Evolutionary conservation across 2,888 invertebrate genomes (phyloP), one percentile per base, ranked within the genome.

Genomic region (Helicoverpa assulta): DNA sequence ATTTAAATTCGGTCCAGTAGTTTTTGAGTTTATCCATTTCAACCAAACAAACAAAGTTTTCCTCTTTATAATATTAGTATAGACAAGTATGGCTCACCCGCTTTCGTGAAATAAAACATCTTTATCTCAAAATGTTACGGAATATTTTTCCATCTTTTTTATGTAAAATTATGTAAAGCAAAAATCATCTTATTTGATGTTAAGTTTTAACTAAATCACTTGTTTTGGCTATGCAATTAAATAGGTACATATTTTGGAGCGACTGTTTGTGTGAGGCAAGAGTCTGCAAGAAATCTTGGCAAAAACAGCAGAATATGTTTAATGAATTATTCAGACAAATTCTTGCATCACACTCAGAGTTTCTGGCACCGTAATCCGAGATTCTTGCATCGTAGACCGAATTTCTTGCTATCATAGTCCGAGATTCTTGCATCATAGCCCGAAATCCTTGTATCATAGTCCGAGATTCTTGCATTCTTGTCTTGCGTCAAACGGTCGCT

Each of bases 171-270:
- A 33, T 19, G 7, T 18, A 14, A 14, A 52, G 40, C 61, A 16
- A 55, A 60, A 60, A 54, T 63, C 43, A 62, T 55, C 40, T 26
- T 66, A 56, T 75, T 75, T 21, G 66, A 26, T 69, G 77, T 77
- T 77, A 77, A 79, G 76, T 77, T 77, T 75, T 10, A 66, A 21
- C 16, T 37, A 61, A 63, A 79, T 67, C 80, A 77, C 77, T 77
- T 67, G 80, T 76, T 82, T 80, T 67, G 81, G 80, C 71, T 76
- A 80, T 80, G 81, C 70, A 80, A 67, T 10, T 60, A 40, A 52
- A 70, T 18, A 56, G 52, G 59, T 55, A 67, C 58, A 57, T 33
- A 33, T 33, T 60, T 79, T 71, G 43, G 43, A 79, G 75, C 65
- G 75, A 59, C 60, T 53, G 19, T 59, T 59, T 47, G n/a, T 58